Evolutionary conservation across 2,113 vertebrate genomes (phyloP).

Genomic region (Raja brachyura): DNA sequence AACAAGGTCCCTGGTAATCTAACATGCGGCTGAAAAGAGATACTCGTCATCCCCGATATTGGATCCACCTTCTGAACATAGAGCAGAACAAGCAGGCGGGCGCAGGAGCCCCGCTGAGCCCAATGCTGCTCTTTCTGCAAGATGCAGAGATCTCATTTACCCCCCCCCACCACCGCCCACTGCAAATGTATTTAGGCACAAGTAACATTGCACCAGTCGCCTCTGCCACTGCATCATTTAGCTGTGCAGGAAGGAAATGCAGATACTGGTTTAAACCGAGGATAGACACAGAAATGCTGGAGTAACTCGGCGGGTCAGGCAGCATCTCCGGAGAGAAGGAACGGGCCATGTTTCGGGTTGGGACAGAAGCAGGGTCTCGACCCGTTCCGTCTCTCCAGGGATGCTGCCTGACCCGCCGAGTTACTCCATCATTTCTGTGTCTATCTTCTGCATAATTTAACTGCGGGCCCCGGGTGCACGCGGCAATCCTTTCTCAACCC

Average conservation of each 20-base stretch:
- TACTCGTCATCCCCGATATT: background rate
- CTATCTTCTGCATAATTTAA: too few relatives aligned
- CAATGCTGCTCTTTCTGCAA: conserved; percentile 32
- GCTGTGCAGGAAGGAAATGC: too few relatives aligned
- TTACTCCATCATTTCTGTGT: too few relatives aligned
- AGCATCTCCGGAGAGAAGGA: too few relatives aligned
- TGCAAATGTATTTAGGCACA: conserved; percentile 36
- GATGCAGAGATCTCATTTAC: conserved; percentile 34
- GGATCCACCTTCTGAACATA: conserved; percentile 26
- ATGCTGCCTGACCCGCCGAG: too few relatives aligned
- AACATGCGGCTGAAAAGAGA: conserved; percentile 13
- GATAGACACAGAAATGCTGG: too few relatives aligned
- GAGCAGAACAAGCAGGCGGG: background rate
- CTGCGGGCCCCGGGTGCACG: background rate
- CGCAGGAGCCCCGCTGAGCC: conserved; percentile 20
- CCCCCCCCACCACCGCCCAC: background rate
- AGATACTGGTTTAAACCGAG: too few relatives aligned
- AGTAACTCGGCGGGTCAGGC: too few relatives aligned
- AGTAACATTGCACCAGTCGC: background rate
- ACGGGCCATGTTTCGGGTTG: too few relatives aligned
- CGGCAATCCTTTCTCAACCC: conserved; percentile 5
- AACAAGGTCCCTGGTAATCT: conserved; percentile 34
- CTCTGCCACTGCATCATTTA: too few relatives aligned
- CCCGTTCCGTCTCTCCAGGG: too few relatives aligned
- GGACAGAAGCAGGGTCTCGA: too few relatives aligned